phyloP scores from a whole-genome alignment of 2,113 vertebrate species.

The Suncus etruscus region DNA sequence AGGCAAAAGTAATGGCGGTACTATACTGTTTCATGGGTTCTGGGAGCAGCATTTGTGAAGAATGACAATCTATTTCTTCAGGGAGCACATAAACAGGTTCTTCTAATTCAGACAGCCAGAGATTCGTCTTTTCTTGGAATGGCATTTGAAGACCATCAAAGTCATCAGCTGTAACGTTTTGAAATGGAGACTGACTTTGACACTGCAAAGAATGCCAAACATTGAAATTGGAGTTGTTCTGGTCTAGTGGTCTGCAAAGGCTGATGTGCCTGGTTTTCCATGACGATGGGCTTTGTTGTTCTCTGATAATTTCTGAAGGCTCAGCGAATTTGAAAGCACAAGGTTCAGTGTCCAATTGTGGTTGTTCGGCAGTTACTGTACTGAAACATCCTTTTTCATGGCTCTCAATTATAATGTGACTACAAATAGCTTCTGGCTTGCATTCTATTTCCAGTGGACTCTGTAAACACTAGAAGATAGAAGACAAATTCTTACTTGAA shows the following conservation, averaged over 20 bases:
- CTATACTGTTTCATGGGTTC: constrained; percentile 79
- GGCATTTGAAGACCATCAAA: constrained; percentile 26
- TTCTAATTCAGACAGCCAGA: constrained; percentile 70
- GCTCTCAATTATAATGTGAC: constrained; percentile 51
- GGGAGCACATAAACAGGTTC: constrained; percentile 22
- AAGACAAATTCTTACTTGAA: constrained; percentile 52
- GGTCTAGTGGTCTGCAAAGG: constrained; percentile 31
- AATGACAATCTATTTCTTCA: constrained; percentile 66
- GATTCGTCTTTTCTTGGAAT: constrained; percentile 32
- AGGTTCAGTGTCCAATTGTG: constrained; percentile 37
- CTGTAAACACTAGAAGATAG: constrained; percentile 79
- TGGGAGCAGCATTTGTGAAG: constrained; percentile 54
- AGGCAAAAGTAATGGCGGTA: constrained; percentile 87
- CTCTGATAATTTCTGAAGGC: constrained; percentile 39
- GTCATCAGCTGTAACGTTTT: not conserved
- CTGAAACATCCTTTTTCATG: constrained; percentile 34
- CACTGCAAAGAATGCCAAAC: constrained; percentile 26
- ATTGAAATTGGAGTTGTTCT: constrained; percentile 36
- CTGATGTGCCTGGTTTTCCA: constrained; percentile 37
- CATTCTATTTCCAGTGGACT: constrained; percentile 30
- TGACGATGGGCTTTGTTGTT: not conserved
- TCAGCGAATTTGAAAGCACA: constrained; percentile 23
- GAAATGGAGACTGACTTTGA: constrained; percentile 57
- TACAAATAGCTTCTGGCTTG: constrained; percentile 62
- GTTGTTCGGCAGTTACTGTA: constrained; percentile 41